Evolutionary conservation across 2,797 vertebrate species (phyloP).

Genomic region (Anas capensis): DNA sequence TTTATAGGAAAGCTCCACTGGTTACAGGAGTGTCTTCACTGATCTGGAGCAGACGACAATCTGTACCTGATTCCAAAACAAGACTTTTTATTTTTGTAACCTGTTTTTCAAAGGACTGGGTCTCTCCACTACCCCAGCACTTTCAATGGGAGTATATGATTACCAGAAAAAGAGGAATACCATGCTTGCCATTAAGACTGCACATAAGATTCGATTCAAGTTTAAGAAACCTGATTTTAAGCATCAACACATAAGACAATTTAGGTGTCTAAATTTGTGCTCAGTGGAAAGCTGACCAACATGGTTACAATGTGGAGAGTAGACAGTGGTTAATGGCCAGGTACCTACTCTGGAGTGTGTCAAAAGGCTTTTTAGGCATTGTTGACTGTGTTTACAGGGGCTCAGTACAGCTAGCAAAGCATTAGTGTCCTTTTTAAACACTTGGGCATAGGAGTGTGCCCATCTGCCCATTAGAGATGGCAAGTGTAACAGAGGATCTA

Average conservation of each 20-base stretch:
- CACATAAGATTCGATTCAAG: not conserved
- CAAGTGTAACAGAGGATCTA: not conserved
- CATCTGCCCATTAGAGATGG: not conserved
- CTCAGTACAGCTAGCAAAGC: not conserved
- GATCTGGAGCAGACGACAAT: not conserved
- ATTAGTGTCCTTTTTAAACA: not conserved
- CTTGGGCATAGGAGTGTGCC: too few species aligned
- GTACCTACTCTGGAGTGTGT: not conserved
- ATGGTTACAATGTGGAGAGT: not conserved
- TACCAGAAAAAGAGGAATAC: not conserved
- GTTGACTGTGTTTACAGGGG: not conserved
- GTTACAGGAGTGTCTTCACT: not conserved
- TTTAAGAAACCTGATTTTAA: not conserved
- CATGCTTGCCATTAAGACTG: not conserved
- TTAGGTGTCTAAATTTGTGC: too few species aligned
- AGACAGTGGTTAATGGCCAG: not conserved
- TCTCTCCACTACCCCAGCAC: not conserved
- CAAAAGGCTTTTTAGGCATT: not conserved
- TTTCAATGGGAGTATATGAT: not conserved
- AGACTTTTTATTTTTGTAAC: not conserved
- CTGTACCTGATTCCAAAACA: not conserved
- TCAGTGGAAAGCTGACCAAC: not conserved
- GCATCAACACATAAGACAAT: too few species aligned
- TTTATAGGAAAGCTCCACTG: not conserved
- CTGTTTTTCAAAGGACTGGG: not conserved